Evolutionary conservation across 1,140 invertebrate genomes (phyloP).

Genomic region (Habropoda laboriosa): DNA sequence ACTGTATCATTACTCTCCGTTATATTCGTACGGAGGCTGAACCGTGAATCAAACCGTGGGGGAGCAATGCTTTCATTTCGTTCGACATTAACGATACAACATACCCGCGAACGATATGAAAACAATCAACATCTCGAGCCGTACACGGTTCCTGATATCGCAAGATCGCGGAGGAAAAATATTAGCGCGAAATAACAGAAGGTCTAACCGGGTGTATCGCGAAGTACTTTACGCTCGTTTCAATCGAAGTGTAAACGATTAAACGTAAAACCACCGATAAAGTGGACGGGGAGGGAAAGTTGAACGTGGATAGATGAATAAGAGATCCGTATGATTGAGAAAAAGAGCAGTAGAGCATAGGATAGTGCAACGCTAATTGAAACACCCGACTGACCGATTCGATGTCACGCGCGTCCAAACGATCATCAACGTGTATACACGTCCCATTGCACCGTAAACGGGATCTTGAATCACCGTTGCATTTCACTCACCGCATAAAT

Average conservation of each 20-base stretch:
- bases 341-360: too few relatives aligned
- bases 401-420: neutral
- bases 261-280: too few relatives aligned
- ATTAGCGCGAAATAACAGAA: too few relatives aligned
- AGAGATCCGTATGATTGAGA: too few relatives aligned
- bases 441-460: neutral
- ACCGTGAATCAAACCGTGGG: too few relatives aligned
- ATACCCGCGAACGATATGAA: neutral
- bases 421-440: neutral
- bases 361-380: neutral
- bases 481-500: neutral
- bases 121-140: neutral
- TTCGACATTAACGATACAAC: neutral
- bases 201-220: too few relatives aligned
- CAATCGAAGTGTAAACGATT: too few relatives aligned
- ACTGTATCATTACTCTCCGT: too few relatives aligned
- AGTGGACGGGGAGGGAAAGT: too few relatives aligned
- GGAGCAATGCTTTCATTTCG: neutral
- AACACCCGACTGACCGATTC: neutral
- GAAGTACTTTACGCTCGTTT: too few relatives aligned
- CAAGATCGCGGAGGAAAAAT: neutral
- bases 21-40: too few relatives aligned
- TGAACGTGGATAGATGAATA: too few relatives aligned
- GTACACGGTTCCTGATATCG: neutral
- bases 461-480: neutral